Base-by-base conservation (phyloP, 2,888 invertebrate species). In the Acrobasis repandana region DNA sequence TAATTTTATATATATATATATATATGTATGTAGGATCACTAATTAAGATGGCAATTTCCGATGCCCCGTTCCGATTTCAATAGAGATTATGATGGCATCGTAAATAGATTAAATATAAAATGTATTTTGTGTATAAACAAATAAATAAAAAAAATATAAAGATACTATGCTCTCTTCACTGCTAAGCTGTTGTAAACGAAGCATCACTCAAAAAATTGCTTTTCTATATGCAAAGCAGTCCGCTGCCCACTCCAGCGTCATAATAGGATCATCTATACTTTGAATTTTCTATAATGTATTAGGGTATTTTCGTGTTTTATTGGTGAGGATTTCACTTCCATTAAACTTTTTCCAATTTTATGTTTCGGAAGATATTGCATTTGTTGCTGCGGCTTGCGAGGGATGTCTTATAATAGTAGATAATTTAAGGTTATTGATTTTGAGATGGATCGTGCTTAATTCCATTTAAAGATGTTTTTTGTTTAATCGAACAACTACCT, bases 301-400 rank as follows among this genome's bases (percentile, higher is more conserved):
- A 81, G 80, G 88, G 87, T 83, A 76, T 88, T 82, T 85, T 80
- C 80, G 83, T 86, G 83, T 88, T 86, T 86, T 88, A 89, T 89
- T 83, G 88, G 85, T 77, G 73, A 76, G 85, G 86, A 85, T 86
- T 86, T 84, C 75, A 83, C 78, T 77, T 79, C 80, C 82, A 85
- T 89, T 87, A 85, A 90, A 86, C 84, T 86, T 89, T 87, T 87
- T 84, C 83, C 82, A 85, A 86, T 88, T 90, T 90, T 88, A 90
- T 90, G 83, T 86, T 73, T 83, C 82, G 90, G 90, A 90, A 90
- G 87, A 85, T 85, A 90, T 88, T 85, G 86, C 75, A 71, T 73
- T 75, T 75, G 79, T 83, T 73, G 70, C 51, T 51, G 59, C 20
- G 52, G 60, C 49, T 58, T 58, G 38, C 36, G 16, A 49, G 11